Conservation (phyloP, 2,888 invertebrate genomes). For the Stomorhina lunata region DNA sequence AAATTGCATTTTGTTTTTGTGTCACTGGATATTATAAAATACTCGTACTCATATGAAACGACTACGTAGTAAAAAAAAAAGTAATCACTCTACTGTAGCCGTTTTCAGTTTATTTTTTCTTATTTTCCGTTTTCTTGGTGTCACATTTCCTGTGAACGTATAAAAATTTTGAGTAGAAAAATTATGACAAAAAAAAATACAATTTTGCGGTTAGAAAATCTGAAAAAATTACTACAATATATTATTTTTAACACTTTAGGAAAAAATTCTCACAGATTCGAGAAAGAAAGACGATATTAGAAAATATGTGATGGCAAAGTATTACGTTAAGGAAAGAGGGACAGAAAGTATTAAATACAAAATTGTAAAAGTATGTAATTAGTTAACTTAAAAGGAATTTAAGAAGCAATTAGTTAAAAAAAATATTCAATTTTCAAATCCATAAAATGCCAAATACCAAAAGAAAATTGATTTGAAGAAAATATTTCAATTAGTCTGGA, state of each 20-base stretch:
- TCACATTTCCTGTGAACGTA: conserved; percentile 62
- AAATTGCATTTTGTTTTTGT: conserved; percentile 37
- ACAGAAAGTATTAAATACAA: not conserved
- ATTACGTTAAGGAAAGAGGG: not conserved
- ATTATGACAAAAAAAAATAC: not conserved
- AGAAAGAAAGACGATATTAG: conserved; percentile 14
- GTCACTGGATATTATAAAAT: conserved; percentile 11
- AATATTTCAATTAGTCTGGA: too few relatives aligned
- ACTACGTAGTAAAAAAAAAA: not conserved
- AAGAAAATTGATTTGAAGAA: too few relatives aligned
- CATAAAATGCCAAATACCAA: too few relatives aligned
- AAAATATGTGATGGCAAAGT: conserved; percentile 5
- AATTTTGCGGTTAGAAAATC: conserved; percentile 43
- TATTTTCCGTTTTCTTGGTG: conserved; percentile 35
- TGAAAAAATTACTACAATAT: not conserved
- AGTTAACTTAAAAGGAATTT: too few relatives aligned
- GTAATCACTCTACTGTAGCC: not conserved
- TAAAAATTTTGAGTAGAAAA: not conserved
- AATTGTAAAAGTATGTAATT: too few relatives aligned
- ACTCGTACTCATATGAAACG: too few relatives aligned
- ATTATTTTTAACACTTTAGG: not conserved
- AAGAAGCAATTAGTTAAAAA: too few relatives aligned
- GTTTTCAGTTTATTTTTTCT: not conserved
- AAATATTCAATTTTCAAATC: too few relatives aligned
- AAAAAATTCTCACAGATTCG: conserved; percentile 45